Conservation (phyloP, 2,797 vertebrate species). For the Sebastes iracundus region DNA sequence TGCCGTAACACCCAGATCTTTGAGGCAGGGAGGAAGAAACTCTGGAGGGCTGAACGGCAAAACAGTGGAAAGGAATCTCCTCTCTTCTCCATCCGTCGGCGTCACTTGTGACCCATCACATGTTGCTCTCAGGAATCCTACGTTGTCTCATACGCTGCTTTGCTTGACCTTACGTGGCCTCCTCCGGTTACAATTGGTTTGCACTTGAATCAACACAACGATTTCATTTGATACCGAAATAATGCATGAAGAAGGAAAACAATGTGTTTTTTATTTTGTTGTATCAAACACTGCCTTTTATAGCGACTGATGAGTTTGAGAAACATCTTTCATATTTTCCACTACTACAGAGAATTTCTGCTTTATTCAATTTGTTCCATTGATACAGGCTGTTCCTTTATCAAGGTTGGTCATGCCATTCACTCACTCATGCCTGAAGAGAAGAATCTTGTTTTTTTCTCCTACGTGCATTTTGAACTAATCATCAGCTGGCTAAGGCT, state of each 20-base stretch:
- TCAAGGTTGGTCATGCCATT: neutral
- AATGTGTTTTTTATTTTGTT: constrained; percentile 2
- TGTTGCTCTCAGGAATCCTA: constrained; percentile 1
- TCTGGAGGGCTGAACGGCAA: constrained; percentile 2
- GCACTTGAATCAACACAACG: neutral
- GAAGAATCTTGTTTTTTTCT: neutral
- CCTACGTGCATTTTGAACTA: neutral
- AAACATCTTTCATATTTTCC: constrained; percentile 24
- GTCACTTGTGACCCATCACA: constrained; percentile 31
- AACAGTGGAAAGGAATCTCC: constrained; percentile 14
- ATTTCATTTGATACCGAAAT: neutral
- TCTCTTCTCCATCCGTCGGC: constrained; percentile 22
- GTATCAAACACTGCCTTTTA: neutral
- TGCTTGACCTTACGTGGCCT: constrained; percentile 9
- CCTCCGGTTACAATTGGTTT: neutral
- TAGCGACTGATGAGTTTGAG: neutral
- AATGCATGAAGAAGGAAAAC: neutral
- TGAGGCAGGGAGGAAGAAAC: constrained; percentile 21
- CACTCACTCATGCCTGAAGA: neutral
- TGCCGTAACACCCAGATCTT: constrained; percentile 37
- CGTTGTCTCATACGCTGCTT: neutral
- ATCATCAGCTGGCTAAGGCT: constrained; percentile 14
- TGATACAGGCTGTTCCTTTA: neutral
- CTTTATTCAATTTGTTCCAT: constrained; percentile 13
- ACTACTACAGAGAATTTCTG: constrained; percentile 9